phyloP scores from a whole-genome alignment of 2,113 vertebrate genomes.

The Myocastor coypus region DNA sequence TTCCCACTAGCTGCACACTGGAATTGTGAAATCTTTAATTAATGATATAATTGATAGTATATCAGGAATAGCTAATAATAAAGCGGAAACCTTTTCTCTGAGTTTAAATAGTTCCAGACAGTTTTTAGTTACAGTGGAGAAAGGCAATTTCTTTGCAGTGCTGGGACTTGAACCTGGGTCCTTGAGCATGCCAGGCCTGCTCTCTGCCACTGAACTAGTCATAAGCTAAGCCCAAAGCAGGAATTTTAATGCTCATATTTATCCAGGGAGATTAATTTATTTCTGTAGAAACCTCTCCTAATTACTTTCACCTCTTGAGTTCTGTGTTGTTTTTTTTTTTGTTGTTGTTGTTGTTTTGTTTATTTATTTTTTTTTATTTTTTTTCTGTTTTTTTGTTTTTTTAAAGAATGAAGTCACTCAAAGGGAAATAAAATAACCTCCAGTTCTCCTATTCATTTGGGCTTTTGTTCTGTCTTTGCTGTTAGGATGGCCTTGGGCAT shows the following conservation, averaged over 20 bases:
- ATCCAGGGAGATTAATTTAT: neutral
- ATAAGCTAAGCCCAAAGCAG: neutral
- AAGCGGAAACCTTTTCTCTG: conserved; percentile 8
- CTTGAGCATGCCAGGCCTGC: neutral
- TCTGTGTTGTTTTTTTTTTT: too few relatives aligned
- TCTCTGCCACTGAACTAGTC: neutral
- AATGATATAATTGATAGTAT: neutral
- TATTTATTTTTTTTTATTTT: too few relatives aligned
- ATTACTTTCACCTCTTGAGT: neutral
- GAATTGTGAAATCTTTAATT: conserved; percentile 24
- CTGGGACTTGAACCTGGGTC: neutral
- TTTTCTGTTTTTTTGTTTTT: too few relatives aligned
- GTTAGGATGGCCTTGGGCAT: conserved; percentile 42
- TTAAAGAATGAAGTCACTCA: neutral
- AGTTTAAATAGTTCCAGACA: conserved; percentile 2
- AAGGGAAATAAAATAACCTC: neutral
- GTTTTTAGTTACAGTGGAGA: neutral
- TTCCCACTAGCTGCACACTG: neutral
- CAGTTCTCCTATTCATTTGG: neutral
- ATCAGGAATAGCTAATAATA: neutral
- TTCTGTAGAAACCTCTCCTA: neutral
- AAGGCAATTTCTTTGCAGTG: neutral
- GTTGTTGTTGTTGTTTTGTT: too few relatives aligned
- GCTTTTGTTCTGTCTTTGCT: conserved; percentile 19
- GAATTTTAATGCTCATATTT: neutral